Percentiles rank a stretch among this genome's conserved stretches.
Evolutionary conservation across 2,797 vertebrate genomes (phyloP).

Genomic region (Crax fasciolata): DNA sequence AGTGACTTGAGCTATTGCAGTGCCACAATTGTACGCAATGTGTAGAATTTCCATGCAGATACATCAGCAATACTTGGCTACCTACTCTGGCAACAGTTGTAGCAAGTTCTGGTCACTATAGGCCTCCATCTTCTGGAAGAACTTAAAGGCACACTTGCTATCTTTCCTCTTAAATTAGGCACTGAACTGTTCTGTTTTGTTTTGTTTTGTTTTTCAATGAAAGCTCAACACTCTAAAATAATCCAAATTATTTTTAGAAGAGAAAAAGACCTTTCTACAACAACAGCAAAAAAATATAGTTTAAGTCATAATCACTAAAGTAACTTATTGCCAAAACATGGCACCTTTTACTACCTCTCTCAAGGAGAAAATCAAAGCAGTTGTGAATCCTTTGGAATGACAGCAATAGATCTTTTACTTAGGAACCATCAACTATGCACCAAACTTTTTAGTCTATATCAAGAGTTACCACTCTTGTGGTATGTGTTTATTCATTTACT

Average conservation of each 20-base stretch:
- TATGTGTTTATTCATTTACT: background rate
- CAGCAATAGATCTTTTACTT: background rate
- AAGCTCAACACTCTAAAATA: background rate
- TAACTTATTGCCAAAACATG: background rate
- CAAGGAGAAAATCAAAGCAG: background rate
- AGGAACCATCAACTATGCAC: background rate
- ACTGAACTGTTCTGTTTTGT: background rate
- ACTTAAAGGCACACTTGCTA: background rate
- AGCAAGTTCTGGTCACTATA: background rate
- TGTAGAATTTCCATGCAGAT: background rate
- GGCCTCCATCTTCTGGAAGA: background rate
- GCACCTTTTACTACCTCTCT: background rate
- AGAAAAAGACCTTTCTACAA: background rate
- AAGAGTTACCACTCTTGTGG: background rate
- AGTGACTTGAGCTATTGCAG: background rate
- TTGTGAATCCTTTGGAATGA: background rate
- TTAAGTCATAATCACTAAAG: background rate
- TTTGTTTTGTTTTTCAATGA: background rate
- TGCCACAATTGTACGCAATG: background rate
- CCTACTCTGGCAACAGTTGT: background rate
- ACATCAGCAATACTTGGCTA: background rate
- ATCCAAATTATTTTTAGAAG: background rate
- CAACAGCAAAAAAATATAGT: background rate
- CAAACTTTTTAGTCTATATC: background rate
- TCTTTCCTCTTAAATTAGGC: background rate